phyloP scores from a whole-genome alignment of 2,797 vertebrate genomes.

The Enteromius treurensis region DNA sequence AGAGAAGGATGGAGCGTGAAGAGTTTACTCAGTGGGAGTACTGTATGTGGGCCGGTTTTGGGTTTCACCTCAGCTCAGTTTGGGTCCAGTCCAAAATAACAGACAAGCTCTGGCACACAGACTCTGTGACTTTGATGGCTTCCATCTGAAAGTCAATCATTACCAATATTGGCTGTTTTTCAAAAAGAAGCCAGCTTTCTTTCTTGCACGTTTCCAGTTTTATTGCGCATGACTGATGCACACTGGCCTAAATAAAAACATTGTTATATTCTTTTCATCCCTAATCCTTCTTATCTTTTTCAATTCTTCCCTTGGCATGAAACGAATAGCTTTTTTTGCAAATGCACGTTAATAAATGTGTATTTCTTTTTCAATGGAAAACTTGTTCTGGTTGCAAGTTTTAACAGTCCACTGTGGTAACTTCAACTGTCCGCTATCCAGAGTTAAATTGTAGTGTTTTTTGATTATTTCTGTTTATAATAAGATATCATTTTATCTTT shows the following conservation, averaged over 20 bases:
- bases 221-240: not conserved
- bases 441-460: no score
- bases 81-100: slow-evolving; percentile 25
- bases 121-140: slow-evolving; percentile 31
- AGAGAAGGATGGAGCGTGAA: not conserved
- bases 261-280: not conserved
- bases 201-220: not conserved
- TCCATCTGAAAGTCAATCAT: slow-evolving; percentile 39
- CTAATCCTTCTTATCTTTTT: not conserved
- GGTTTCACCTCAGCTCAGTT: slow-evolving; percentile 18
- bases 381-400: not conserved
- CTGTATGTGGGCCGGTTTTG: slow-evolving; percentile 2
- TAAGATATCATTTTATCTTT: no score
- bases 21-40: not conserved
- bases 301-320: not conserved
- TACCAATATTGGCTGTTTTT: slow-evolving; percentile 16
- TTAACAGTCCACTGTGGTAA: not conserved
- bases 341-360: not conserved
- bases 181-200: not conserved
- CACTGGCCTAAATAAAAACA: not conserved
- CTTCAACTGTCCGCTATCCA: not conserved
- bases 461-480: not conserved
- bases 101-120: slow-evolving; percentile 41
- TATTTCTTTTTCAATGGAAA: not conserved
- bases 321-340: not conserved